Conservation (phyloP, 2,113 vertebrate genomes). For the Chaetura pelagica region DNA sequence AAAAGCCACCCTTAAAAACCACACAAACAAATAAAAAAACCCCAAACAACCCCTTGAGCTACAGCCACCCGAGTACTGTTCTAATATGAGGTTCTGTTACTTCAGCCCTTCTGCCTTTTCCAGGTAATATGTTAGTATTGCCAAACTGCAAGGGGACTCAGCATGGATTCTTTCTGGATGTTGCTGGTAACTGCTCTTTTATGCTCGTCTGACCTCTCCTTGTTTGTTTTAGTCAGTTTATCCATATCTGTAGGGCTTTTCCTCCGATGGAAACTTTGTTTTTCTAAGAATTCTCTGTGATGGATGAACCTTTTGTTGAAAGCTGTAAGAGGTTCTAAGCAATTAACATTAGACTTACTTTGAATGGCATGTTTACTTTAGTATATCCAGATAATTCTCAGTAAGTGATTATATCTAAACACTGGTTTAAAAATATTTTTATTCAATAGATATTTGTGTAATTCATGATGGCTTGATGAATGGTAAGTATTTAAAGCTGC, state of each 20-base stretch:
- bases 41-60: not conserved
- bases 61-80: not conserved
- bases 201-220: not conserved
- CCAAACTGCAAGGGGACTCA: not conserved
- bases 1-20: too few relatives aligned
- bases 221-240: not conserved
- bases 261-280: not conserved
- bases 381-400: not conserved
- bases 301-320: constrained; percentile 6
- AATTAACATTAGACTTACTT: not conserved
- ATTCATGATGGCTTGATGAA: not conserved
- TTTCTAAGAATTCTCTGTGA: constrained; percentile 6
- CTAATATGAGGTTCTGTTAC: not conserved
- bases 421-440: not conserved
- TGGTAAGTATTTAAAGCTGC: not conserved
- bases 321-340: not conserved
- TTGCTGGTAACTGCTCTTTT: not conserved
- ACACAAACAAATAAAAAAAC: accelerated
- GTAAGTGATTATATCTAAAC: not conserved
- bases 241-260: not conserved
- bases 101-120: not conserved
- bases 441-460: not conserved
- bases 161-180: not conserved
- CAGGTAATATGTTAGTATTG: not conserved
- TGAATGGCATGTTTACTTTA: constrained; percentile 31